phyloP scores from a whole-genome alignment of 2,113 vertebrate genomes.

The Lophura nycthemera region DNA sequence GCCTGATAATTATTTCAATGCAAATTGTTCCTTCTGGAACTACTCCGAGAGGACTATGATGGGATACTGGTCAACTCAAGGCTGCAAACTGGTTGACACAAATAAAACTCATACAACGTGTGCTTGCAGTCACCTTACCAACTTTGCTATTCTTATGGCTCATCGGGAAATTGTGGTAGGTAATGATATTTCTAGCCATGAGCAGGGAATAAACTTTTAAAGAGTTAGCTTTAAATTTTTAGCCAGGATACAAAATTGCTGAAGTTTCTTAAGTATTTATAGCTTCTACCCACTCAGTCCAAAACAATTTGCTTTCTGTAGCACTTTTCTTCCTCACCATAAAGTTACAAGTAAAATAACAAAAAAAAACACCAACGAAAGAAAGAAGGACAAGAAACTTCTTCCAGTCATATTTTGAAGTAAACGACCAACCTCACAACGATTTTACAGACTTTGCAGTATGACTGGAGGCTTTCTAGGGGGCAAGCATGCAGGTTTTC shows the following conservation, averaged over 20 bases:
- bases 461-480: neutral
- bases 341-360: neutral
- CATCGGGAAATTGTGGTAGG: constrained; percentile 92
- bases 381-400: neutral
- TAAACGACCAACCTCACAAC: neutral
- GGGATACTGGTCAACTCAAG: constrained; percentile 99
- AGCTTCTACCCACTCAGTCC: neutral
- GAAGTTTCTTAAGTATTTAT: constrained; percentile 19
- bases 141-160: constrained; percentile 98
- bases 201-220: constrained; percentile 38
- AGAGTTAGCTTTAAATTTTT: constrained; percentile 6
- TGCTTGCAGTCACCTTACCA: constrained; percentile 97
- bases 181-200: constrained; percentile 60
- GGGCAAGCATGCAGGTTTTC: neutral
- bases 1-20: constrained; percentile 98
- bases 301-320: neutral
- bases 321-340: neutral
- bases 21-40: constrained; percentile 99
- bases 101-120: constrained; percentile 97
- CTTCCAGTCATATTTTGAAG: neutral
- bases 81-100: constrained; percentile 95
- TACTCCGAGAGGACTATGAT: constrained; percentile 99
- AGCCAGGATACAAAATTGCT: neutral
- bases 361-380: neutral
- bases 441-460: neutral